These are phyloP conservation scores for Mellilla xanthometata DNA, from an alignment of 2,888 invertebrate genomes.

Conservation along the genomic window DNA sequence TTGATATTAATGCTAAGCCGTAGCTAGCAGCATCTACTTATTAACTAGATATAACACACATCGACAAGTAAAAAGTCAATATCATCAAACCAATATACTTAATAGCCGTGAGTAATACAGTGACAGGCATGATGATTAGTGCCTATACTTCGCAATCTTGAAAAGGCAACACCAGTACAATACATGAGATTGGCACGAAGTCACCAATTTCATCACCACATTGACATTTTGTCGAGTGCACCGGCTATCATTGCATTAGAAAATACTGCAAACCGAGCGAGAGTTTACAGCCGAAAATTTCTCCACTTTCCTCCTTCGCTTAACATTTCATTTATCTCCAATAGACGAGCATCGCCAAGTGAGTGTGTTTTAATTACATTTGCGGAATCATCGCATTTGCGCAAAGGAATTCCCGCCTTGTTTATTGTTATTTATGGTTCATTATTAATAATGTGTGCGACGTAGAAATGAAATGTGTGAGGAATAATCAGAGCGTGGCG, in stretches of 20 bases:
- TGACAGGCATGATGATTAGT: too few species aligned
- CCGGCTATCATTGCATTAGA: slow-evolving; percentile 10
- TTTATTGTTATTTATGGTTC: slow-evolving; percentile 55
- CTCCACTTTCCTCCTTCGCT: slow-evolving; percentile 68
- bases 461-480: slow-evolving; percentile 76
- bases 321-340: slow-evolving; percentile 65
- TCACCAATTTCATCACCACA: not conserved
- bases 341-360: slow-evolving; percentile 54
- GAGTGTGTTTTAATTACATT: slow-evolving; percentile 67
- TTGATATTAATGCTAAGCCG: too few species aligned
- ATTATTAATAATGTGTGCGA: slow-evolving; percentile 44
- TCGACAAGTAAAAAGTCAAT: too few species aligned
- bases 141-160: not conserved
- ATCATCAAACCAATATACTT: not conserved
- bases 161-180: too few species aligned
- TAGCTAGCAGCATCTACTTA: too few species aligned
- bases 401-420: slow-evolving; percentile 52
- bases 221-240: slow-evolving; percentile 2
- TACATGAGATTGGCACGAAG: not conserved
- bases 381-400: slow-evolving; percentile 39
- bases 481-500: slow-evolving; percentile 67
- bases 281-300: slow-evolving; percentile 57
- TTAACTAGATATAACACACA: too few species aligned
- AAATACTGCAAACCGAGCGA: slow-evolving; percentile 19
- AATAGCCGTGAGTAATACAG: too few species aligned